Evolutionary conservation across 1,140 invertebrate species (phyloP).

Genomic region (Polyergus mexicanus): DNA sequence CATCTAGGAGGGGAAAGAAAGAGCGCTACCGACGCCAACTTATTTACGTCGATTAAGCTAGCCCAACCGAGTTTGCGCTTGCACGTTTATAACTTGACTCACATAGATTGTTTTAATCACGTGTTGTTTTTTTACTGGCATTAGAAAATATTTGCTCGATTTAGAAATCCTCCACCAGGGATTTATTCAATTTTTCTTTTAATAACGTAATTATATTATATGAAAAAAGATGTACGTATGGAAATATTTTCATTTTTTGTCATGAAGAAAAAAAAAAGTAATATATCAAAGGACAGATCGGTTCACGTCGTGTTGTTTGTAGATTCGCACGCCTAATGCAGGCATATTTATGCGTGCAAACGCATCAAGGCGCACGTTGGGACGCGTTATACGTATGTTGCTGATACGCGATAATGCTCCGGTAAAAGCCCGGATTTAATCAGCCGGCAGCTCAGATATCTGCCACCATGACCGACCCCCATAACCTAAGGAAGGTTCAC

Average conservation of each 20-base stretch:
- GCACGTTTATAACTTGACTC: neutral
- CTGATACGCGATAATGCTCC: constrained; percentile 71
- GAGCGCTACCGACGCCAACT: constrained; percentile 21
- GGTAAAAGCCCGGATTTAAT: constrained; percentile 79
- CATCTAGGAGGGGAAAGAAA: neutral
- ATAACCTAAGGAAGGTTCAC: constrained; percentile 60
- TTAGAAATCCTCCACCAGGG: neutral
- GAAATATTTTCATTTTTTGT: neutral
- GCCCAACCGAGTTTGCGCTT: neutral
- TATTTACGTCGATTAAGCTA: constrained; percentile 44
- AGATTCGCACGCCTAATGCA: constrained; percentile 53
- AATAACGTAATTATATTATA: neutral
- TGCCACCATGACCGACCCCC: constrained; percentile 22
- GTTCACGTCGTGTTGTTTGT: constrained; percentile 32
- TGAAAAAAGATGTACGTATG: neutral
- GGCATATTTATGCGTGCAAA: constrained; percentile 65
- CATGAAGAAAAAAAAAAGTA: neutral
- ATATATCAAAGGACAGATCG: neutral
- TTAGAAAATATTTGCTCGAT: constrained; percentile 4
- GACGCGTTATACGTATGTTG: constrained; percentile 56
- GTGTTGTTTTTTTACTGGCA: neutral
- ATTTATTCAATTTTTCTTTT: neutral
- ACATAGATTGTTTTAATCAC: constrained; percentile 4
- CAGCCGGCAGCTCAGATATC: constrained; percentile 63
- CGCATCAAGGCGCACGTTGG: constrained; percentile 47